Evolutionary conservation across 1,140 invertebrate genomes (phyloP).

Genomic region (Drosophila chauvacae): DNA sequence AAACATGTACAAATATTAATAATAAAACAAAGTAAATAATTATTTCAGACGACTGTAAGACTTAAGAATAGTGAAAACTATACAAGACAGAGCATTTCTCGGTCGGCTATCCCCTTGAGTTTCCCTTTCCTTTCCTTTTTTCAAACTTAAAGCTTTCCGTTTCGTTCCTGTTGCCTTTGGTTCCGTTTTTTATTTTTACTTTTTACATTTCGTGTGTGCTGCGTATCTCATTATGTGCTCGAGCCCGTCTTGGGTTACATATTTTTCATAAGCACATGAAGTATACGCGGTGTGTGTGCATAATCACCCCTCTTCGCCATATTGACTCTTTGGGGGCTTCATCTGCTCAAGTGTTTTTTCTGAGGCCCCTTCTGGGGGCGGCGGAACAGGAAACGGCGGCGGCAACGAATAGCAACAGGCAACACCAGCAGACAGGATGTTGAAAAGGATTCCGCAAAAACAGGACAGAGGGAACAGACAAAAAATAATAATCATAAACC

Average conservation of each 20-base stretch:
- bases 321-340: conserved; percentile 67
- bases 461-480: conserved; percentile 37
- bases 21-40: neutral
- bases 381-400: conserved; percentile 27
- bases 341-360: conserved; percentile 76
- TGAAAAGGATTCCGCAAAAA: conserved; percentile 68
- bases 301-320: conserved; percentile 43
- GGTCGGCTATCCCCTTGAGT: conserved; percentile 21
- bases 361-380: conserved; percentile 35
- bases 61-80: no score
- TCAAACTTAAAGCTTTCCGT: conserved; percentile 57
- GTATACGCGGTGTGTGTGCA: conserved; percentile 19
- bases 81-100: conserved; percentile 4
- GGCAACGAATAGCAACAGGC: conserved; percentile 62
- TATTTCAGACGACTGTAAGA: no score
- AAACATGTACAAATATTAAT: neutral
- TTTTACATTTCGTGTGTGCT: conserved; percentile 43
- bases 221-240: conserved; percentile 76
- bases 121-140: conserved; percentile 16
- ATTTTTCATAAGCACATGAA: conserved; percentile 73
- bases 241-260: conserved; percentile 77
- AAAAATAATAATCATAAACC: conserved; percentile 34
- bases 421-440: conserved; percentile 45
- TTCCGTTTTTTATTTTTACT: conserved; percentile 25
- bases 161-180: conserved; percentile 52